Percentiles rank a stretch among this genome's conserved stretches.
Evolutionary conservation across 53 echinoderm and acorn worm genomes (phyloP).

Genomic region (Mesocentrotus franciscanus): DNA sequence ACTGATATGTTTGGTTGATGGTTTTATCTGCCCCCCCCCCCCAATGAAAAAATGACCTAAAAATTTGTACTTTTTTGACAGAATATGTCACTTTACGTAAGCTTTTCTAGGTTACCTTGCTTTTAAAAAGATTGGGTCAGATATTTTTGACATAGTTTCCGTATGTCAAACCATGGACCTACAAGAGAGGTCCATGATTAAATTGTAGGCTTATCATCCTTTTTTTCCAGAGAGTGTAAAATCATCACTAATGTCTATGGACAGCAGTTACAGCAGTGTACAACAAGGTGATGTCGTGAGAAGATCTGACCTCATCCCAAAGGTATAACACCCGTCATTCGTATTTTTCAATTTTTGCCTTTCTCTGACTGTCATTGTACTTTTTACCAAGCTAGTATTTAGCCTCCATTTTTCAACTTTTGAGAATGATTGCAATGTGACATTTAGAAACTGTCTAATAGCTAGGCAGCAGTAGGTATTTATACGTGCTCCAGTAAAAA

Average conservation of each 20-base stretch:
- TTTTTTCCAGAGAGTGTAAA: not conserved
- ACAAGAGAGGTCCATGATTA: not conserved
- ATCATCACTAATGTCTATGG: not conserved
- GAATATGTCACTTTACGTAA: too few relatives aligned
- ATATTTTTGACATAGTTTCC: too few relatives aligned
- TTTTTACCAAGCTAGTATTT: not conserved
- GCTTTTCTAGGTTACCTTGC: too few relatives aligned
- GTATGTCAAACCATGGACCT: not conserved
- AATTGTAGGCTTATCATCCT: not conserved
- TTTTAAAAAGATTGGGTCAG: too few relatives aligned
- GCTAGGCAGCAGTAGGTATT: too few relatives aligned
- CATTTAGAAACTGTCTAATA: not conserved
- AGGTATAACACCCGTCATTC: not conserved
- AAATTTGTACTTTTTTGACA: too few relatives aligned
- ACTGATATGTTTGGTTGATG: too few relatives aligned
- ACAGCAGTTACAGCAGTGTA: not conserved
- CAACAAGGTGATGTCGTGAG: constrained; percentile 5
- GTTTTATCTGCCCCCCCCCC: too few relatives aligned
- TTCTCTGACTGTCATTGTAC: not conserved
- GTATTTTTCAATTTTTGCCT: not conserved
- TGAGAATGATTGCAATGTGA: not conserved
- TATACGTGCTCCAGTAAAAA: too few relatives aligned
- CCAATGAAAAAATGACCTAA: too few relatives aligned
- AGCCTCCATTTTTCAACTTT: not conserved
- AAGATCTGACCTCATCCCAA: constrained; percentile 38